Base-by-base conservation (phyloP, 2,888 invertebrate species). In the Drosophila aldrichi region DNA sequence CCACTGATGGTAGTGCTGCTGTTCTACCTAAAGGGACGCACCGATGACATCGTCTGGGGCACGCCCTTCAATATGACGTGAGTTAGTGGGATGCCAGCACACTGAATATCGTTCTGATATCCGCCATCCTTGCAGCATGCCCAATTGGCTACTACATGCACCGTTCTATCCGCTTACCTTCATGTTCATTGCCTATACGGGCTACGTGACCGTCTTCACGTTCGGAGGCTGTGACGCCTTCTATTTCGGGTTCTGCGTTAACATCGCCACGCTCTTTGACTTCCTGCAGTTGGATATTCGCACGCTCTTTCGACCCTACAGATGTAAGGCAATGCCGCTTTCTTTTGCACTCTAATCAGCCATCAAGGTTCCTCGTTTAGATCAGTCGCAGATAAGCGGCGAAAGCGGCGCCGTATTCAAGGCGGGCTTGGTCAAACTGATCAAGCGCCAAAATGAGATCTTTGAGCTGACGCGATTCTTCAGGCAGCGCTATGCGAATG, bases 31-130 rank as follows among this genome's bases (percentile, higher is more conserved):
- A 80, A 79, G 29, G 16, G 68, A 8, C 63, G 64, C 0, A 38
- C 18, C 8, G 65, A 78, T 0, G 58, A 79, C 5, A 61, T 83
- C 5, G 44, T 49, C 4, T 91, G 91, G 91, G 34, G 18, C 2
- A 79, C 73, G n/a, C 91, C 91, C 1, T 91, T 88, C 57, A 90
- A 91, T 60, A 91, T 91, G 91, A 91, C 91, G 91, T 90, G 16
- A 81, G 89, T 41, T 44, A 5, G 14, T 20, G 20, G 3, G 7
- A 43, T 5, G 18, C 18, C 9, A 4, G 4, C 4, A 6, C 7
- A 43, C 20, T 22, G 14, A 0, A 20, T 3, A 14, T 16, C 16
- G 6, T 14, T 7, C 5, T 25, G n/a, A 46, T 25, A 36, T 2
- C 14, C 36, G 6, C 14, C 36, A 16, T 36, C 38, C 40, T 7